Base-by-base conservation (phyloP, 2,113 vertebrate genomes). In the Macheiramphus alcinus region DNA sequence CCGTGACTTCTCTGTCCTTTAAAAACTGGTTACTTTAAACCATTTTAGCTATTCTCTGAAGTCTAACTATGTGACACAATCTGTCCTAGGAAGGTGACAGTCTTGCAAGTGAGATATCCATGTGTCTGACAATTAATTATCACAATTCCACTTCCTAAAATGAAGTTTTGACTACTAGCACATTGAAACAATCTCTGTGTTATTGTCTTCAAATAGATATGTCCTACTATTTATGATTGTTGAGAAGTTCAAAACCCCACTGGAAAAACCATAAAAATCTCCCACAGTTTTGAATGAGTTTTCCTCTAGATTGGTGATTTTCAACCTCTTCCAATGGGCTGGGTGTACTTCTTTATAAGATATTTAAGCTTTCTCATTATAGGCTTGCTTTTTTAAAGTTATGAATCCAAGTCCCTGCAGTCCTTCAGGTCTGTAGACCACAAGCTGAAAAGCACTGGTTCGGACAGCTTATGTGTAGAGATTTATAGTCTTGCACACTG, bases 31-130 rank as follows among this genome's bases (percentile, higher is more conserved):
- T 68, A 6, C 36, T 32, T 73, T 7, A 34, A 26, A 18, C 26
- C 10, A 29, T 75, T 68, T 68, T 42, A 68, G 31, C 42, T 90
- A 1, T 88, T 65, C 18, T 21, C 48, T 68, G 43, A 62, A 53
- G 43, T 32, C 14, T n/a, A 23, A 21, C 40, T 48, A 2, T 0
- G 1, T 67, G 42, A 62, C 2, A 2, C 19, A 12, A 15, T 17
- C 48, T 61, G 34, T n/a, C 36, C 48, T 72, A 31, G 34, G 73
- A 78, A 59, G 59, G 42, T 65, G 19, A 58, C 29, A 55, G 14
- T 81, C 56, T 94, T 59, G 5, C 18, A 47, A 62, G 61, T 34
- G 65, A 68, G 43, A 48, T 34, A 76, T 14, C 22, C 17, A 5
- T 6, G 31, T 50, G 11, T 38, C 47, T 74, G 25, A 26, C 21